These are phyloP conservation scores for Brachionus asplanchnoidis DNA, from an alignment of 1,140 invertebrate species.

Conservation along the genomic window DNA sequence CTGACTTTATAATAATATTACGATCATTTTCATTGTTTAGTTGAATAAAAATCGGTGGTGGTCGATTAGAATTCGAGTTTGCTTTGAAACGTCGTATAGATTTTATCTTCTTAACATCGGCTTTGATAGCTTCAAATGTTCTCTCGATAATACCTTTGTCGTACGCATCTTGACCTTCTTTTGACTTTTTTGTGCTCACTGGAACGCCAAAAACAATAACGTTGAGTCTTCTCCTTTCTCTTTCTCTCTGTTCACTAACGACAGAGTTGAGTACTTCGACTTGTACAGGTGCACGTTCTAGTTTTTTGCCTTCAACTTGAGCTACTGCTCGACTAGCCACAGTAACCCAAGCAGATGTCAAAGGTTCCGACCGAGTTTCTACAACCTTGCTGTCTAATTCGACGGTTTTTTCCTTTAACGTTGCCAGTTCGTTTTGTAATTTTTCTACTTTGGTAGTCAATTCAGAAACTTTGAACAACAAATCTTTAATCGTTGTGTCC, in stretches of 20 bases:
- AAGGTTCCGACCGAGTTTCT: too few species aligned
- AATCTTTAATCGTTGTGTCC: too few species aligned
- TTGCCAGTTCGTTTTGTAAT: too few species aligned
- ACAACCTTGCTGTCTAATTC: too few species aligned
- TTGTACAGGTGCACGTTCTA: neutral
- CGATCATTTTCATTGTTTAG: neutral
- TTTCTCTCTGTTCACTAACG: neutral
- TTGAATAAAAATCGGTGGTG: neutral
- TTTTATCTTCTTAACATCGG: neutral
- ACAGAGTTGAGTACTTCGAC: neutral
- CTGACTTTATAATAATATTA: too few species aligned
- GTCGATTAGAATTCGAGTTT: neutral
- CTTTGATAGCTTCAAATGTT: neutral
- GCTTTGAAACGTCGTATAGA: neutral
- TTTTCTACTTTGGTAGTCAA: too few species aligned
- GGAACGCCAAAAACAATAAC: neutral
- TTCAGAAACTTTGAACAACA: too few species aligned
- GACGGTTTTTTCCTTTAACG: too few species aligned
- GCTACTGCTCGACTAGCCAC: too few species aligned
- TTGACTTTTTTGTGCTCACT: neutral
- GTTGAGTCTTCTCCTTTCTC: neutral
- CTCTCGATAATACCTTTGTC: neutral
- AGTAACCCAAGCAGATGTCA: too few species aligned
- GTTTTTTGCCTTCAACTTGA: neutral
- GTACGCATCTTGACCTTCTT: neutral